Evolutionary conservation across 2,888 invertebrate species (phyloP).

Genomic region (Nomada ferruginata): DNA sequence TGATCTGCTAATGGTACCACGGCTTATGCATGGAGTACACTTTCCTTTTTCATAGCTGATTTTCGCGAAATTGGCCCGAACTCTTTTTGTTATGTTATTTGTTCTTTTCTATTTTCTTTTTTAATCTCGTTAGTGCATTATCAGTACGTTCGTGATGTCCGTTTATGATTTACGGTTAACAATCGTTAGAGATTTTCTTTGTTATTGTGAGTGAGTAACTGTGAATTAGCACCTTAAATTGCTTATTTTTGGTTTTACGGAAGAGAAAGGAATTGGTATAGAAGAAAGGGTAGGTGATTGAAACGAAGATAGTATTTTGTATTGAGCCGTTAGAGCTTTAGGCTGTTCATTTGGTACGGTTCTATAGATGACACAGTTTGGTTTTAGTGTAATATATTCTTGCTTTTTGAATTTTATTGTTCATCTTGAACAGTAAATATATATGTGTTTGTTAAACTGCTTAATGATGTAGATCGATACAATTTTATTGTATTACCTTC

Average conservation of each 20-base stretch:
- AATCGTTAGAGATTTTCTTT: background rate
- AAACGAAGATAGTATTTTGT: background rate
- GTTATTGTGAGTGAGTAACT: conserved; percentile 26
- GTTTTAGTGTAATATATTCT: too few species aligned
- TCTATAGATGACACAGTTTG: too few species aligned
- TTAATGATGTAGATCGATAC: background rate
- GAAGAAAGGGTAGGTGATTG: background rate
- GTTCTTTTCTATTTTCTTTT: background rate
- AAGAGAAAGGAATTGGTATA: background rate
- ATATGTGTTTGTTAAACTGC: background rate
- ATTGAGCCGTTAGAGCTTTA: background rate
- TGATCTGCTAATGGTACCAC: conserved; percentile 97
- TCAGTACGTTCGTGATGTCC: background rate
- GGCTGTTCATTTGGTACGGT: background rate
- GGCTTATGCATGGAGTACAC: conserved; percentile 84
- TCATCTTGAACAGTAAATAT: background rate
- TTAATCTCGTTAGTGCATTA: background rate
- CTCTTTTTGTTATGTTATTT: background rate
- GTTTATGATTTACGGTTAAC: background rate
- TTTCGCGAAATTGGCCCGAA: conserved; percentile 61
- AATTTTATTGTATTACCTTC: background rate
- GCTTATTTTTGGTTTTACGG: background rate
- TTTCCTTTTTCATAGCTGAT: conserved; percentile 72
- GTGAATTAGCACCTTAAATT: conserved; percentile 22
- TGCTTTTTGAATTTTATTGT: background rate